phyloP scores from a whole-genome alignment of 1,140 invertebrate species.

The Mya arenaria region DNA sequence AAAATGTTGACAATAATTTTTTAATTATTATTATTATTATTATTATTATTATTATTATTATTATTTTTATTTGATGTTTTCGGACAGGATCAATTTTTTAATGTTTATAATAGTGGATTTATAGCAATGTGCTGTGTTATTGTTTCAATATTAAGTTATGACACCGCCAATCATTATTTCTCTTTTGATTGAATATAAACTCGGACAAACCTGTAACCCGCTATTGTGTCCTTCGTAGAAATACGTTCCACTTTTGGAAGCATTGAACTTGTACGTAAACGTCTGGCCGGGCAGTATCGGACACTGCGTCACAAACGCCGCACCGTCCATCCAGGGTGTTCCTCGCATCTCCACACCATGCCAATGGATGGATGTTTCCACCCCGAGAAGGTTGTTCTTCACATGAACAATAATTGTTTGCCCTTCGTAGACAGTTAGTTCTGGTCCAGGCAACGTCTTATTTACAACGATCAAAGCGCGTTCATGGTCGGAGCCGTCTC shows the following conservation, averaged over 20 bases:
- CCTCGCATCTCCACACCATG: conserved; percentile 90
- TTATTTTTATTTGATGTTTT: too few relatives aligned
- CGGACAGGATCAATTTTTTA: too few relatives aligned
- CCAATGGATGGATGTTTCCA: conserved; percentile 93
- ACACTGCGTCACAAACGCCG: conserved; percentile 95
- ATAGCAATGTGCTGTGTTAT: too few relatives aligned
- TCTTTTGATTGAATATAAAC: too few relatives aligned
- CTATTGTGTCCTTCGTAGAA: conserved; percentile 65
- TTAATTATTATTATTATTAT: too few relatives aligned
- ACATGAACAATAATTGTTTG: conserved; percentile 94
- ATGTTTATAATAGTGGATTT: too few relatives aligned
- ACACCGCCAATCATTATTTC: too few relatives aligned
- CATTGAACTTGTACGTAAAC: conserved; percentile 86
- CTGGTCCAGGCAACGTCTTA: conserved; percentile 63
- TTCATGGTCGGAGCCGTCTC: conserved; percentile 59
- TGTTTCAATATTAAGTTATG: too few relatives aligned
- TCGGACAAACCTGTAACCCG: conserved; percentile 53
- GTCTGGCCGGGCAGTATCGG: conserved; percentile 91
- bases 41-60: too few relatives aligned
- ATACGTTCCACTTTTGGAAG: conserved; percentile 51
- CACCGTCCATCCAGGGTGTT: conserved; percentile 94
- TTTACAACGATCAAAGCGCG: conserved; percentile 59
- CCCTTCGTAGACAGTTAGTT: conserved; percentile 88
- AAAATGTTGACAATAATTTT: too few relatives aligned
- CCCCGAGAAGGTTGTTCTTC: conserved; percentile 89